Evolutionary conservation across 2,888 invertebrate species (phyloP), one percentile per base, ranked within the genome.

Genomic region (Lasioglossum lativentre): DNA sequence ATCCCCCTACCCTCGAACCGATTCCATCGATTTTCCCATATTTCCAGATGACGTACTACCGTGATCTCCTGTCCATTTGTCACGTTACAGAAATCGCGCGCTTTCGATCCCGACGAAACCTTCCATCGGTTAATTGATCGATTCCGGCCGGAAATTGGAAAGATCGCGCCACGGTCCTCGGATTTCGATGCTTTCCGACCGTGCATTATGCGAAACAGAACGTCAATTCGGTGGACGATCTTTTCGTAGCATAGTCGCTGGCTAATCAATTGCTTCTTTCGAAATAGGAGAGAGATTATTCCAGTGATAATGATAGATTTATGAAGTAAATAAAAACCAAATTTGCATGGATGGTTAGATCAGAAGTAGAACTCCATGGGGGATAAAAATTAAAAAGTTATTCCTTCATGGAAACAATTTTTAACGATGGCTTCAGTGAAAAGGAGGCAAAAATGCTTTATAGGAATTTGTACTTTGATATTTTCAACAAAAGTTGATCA

Each of bases 11-110:
- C 42, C 42, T 42, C 27, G n/a, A 19, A 23, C 42, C 56, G 68
- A 78, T 75, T 86, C 83, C 83, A 88, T 88, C 88, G 88, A 88
- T 88, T 88, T 83, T 86, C 82, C 83, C 86, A 80, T 88, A 83
- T 83, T 86, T 81, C 80, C 83, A 72, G 83, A 87, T 87, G 87
- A 87, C 83, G 80, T 80, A 86, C 79, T 72, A 38, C 80, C 80
- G 38, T 73, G 83, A 86, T 86, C 82, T 73, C 78, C 56, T 74
- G 76, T 81, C 78, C 86, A 78, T 87, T 87, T 78, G 78, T 87
- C 86, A 83, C 86, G 76, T 79, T 84, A 0, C 76, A 52, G 84
- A 81, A 84, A 84, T 84, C 86, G 63, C 86, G 63, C 34, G 40
- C 16, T 14, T 12, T 34, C 76, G n/a, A 45, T n/a, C 52, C 38